Evolutionary conservation across 2,888 invertebrate genomes (phyloP), one percentile per base, ranked within the genome.

Genomic region (Nysson spinosus): DNA sequence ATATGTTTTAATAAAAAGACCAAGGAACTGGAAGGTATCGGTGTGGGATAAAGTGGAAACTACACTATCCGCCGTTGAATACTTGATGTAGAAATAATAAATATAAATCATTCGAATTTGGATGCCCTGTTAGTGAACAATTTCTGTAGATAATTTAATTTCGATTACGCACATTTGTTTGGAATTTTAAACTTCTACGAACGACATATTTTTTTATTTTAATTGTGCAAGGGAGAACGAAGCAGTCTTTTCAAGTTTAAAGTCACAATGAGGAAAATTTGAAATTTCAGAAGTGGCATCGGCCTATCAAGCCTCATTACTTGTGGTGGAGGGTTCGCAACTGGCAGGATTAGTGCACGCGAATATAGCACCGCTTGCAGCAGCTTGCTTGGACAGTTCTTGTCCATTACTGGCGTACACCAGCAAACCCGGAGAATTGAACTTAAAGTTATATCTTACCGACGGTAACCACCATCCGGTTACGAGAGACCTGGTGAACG

Each of bases 401-500:
- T 88, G 90, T 72, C 94, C 94, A 0, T 88, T 93, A 54, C 87
- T 95, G 47, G 91, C 94, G 35, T 95, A 94, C 85, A 92, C 92
- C 67, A 92, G 91, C 86, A 89, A 84, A 43, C 71, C 78, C 12
- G 81, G 77, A 37, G 86, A 86, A 47, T 55, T 86, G 40, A 87
- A 86, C 65, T 69, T 87, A n/a, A 87, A 87, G 69, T 78, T 80
- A 76, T 87, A 85, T 75, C 85, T 87, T 80, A 87, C 86, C 81
- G 85, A 83, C 75, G 86, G 86, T n/a, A 80, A 78, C 69, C 81
- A 86, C 67, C 86, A 87, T 77, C 86, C 86, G 75, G 88, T 80
- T 80, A 95, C 96, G 4, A 92, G 95, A 72, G 96, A 96, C 81
- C 89, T 96, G 64, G 95, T 96, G 5, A 91, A 94, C 74, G 91